Base-by-base conservation (phyloP, 2,113 vertebrate species). In the Hippocampus guttulatus region DNA sequence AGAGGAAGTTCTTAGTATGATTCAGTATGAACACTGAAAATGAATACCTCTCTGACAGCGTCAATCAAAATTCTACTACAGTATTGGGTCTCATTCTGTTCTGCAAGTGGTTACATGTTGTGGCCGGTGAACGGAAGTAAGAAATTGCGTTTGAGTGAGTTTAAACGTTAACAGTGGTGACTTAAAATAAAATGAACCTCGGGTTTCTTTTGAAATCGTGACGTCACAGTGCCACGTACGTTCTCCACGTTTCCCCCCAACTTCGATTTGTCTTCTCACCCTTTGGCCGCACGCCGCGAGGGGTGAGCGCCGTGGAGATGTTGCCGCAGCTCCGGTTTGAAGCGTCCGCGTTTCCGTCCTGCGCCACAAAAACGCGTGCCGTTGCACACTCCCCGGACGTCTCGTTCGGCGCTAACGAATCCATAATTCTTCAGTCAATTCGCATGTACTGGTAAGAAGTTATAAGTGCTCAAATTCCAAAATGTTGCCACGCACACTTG, bases 261-360 rank as follows among this genome's bases (percentile, higher is more conserved):
- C 5, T 41, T 16, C 33, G 33, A 8, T 38, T 49, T 54, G 45
- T 27, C 5, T 15, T 12, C 89, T 91, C 79, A 93, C 92, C 91
- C 88, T 75, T 90, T 27, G 85, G 71, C 67, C 71, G 81, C 43
- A 60, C 51, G 16, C 70, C 77, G 61, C 68, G 68, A 14, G 86
- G 82, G 43, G 57, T 62, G 33, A 77, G 65, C 21, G 69, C 8
- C 2, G 82, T 51, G 64, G 83, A 82, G 5, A 73, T 72, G 73
- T 91, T 89, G 68, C 75, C 77, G 79, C 87, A 91, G 78, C 85
- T 82, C 81, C 72, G 45, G 85, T 89, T 89, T 7, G 51, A 45
- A 6, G 77, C 40, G 55, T 88, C 88, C 84, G 86, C 27, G 77
- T 84, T 90, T 47, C 81, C 74, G 70, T 88, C 84, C 63, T 83